Evolutionary conservation across 2,113 vertebrate species (phyloP).

Genomic region (Catharus fuscescens): DNA sequence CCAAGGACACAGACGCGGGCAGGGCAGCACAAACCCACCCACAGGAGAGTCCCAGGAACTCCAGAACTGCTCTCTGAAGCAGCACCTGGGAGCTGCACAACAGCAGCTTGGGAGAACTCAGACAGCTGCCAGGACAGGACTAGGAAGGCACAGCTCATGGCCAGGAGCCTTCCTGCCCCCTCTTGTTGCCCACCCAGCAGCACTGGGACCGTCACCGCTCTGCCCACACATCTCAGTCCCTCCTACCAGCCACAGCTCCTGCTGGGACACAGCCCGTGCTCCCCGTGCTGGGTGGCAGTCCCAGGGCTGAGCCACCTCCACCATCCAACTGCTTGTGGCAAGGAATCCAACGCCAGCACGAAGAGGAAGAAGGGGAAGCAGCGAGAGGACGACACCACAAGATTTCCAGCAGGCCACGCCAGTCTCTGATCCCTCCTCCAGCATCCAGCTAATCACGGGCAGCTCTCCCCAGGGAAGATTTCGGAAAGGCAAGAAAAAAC

Average conservation of each 20-base stretch:
- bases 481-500: neutral
- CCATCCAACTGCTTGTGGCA: neutral
- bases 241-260: neutral
- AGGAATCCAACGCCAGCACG: neutral
- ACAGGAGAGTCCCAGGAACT: neutral
- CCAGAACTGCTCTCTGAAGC: neutral
- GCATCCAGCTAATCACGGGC: neutral
- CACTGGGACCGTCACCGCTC: neutral
- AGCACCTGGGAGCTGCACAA: neutral
- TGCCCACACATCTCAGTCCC: neutral
- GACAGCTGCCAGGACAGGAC: neutral
- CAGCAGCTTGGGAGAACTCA: neutral
- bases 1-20: neutral
- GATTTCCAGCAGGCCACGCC: neutral
- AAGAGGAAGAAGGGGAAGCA: neutral
- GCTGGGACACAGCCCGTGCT: neutral
- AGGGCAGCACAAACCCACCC: neutral
- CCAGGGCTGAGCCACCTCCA: neutral
- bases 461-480: neutral
- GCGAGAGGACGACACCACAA: neutral
- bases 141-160: neutral
- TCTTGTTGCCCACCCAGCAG: neutral
- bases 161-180: neutral
- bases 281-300: neutral
- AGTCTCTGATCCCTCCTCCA: neutral